Percentiles rank a stretch among this genome's conserved stretches.
Conservation (phyloP, 2,113 vertebrate genomes). For the Platichthys flesus region DNA sequence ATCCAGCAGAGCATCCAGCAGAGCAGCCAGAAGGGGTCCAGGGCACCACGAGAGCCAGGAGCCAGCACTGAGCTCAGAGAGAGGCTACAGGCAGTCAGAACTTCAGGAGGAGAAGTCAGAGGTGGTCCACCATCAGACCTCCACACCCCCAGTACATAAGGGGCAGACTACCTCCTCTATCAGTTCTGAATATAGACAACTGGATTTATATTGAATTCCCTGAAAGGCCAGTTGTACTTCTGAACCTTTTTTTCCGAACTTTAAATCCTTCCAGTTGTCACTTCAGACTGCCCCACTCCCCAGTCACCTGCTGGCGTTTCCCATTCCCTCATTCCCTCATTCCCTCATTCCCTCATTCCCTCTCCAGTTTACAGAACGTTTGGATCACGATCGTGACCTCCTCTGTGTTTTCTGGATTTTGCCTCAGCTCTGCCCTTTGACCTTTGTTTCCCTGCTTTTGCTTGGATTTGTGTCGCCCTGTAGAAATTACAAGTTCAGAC, state of each 20-base stretch:
- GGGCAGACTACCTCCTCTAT: background rate
- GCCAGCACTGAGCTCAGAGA: background rate
- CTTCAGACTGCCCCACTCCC: background rate
- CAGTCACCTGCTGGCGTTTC: background rate
- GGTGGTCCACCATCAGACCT: background rate
- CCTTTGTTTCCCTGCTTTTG: background rate
- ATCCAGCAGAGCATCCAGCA: background rate
- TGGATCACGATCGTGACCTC: background rate
- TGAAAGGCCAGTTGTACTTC: background rate
- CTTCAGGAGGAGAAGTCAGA: background rate
- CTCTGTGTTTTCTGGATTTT: background rate
- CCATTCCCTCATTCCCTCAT: background rate
- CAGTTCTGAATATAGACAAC: background rate
- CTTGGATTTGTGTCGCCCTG: background rate
- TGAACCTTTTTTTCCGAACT: background rate
- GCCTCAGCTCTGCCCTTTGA: background rate
- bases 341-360: background rate
- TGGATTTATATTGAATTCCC: background rate
- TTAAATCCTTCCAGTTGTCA: background rate
- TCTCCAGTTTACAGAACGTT: no score
- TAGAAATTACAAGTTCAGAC: background rate
- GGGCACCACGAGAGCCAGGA: background rate
- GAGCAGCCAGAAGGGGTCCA: background rate
- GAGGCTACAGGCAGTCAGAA: background rate
- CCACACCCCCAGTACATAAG: background rate